Base-by-base conservation (phyloP, 2,797 vertebrate species). In the Peromyscus melanophrys region DNA sequence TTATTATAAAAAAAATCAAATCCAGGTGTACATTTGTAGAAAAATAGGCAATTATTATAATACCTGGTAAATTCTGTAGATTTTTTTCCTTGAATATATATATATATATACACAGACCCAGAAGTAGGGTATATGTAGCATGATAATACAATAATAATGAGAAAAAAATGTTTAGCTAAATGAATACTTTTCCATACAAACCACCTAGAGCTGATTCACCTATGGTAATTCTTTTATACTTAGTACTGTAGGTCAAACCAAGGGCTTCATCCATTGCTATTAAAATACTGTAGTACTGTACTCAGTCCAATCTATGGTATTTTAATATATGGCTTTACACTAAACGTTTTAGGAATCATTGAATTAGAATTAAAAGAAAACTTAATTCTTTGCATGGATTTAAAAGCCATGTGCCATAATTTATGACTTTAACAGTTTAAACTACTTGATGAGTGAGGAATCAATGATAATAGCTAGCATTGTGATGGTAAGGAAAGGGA, bases 41-140 rank as follows among this genome's bases (percentile, higher is more conserved):
- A 96, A 94, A 96, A 73, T 80, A 93, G 31, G 21, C 43, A 93
- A 94, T 92, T 93, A 96, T 92, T 92, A 93, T 96, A 27, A 92
- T 25, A 85, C 13, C 13, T 93, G 34, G 14, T 69, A 95, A 92
- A 77, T 82, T 71, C 80, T 90, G 23, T 87, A 78, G 6, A 61
- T 67, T 83, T 78, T 84, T 84, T 75, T 75, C 25, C 25, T 94
- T 94, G 49, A 95, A 94, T 57, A 65, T 90, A 55, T 27, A 61
- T 25, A 23, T 34, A 49, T 75, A 19, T 21, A 49, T 73, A 94
- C 83, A 34, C 63, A 90, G n/a, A 31, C 7, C 9, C 31, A 83
- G n/a, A 76, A 61, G 89, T 90, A 90, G 75, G 49, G 57, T 52
- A 31, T 40, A 78, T 76, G 49, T 71, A 43, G 37, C 25, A 78